A percentile compares a stretch with the other conserved stretches of the same genome.
These are phyloP conservation scores for Lottia scabra DNA, from an alignment of 2,888 invertebrate species.

Conservation along the genomic window DNA sequence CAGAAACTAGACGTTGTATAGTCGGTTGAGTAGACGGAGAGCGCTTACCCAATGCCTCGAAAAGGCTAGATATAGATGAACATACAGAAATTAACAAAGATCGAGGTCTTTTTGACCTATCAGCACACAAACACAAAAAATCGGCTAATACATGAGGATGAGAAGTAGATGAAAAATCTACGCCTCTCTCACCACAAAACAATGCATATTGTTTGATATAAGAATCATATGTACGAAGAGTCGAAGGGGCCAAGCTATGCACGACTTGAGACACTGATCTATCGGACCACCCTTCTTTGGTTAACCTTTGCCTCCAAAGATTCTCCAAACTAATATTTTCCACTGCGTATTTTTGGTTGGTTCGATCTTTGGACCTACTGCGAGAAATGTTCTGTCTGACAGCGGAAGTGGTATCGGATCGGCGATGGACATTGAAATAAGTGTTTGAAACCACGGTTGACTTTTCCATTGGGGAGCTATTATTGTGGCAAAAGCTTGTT, in stretches of 20 bases:
- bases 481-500: background rate
- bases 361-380: background rate
- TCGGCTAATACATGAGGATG: background rate
- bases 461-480: constrained; percentile 1
- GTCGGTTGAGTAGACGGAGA: background rate
- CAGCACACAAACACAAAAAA: background rate
- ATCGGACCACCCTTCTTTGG: background rate
- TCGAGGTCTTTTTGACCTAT: background rate
- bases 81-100: background rate
- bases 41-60: background rate
- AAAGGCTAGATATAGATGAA: background rate
- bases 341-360: background rate
- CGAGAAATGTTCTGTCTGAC: background rate
- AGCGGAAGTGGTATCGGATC: background rate
- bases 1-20: background rate
- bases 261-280: background rate
- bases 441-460: constrained; percentile 2
- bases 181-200: background rate
- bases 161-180: background rate
- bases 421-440: background rate
- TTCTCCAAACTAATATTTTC: constrained; percentile 13
- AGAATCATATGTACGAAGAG: too few species aligned
- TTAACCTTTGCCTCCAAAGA: background rate
- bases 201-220: background rate
- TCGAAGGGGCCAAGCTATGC: background rate